Conservation (phyloP, 1,140 invertebrate genomes). For the Drosophila malerkotliana region DNA sequence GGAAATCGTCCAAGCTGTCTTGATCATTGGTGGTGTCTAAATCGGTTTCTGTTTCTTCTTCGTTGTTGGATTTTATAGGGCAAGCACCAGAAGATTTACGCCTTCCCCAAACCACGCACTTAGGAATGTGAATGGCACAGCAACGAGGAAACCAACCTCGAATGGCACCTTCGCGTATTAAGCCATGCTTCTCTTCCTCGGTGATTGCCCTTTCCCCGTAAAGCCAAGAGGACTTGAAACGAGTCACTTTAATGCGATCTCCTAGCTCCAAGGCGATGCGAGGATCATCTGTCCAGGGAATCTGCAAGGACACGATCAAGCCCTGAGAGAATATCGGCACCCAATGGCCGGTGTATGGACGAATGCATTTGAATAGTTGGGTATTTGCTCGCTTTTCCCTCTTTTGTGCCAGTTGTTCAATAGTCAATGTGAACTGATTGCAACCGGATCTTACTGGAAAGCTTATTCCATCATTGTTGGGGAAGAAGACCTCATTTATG, state of each 20-base stretch:
- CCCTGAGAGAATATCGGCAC: slow-evolving; percentile 90
- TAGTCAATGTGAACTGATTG: slow-evolving; percentile 93
- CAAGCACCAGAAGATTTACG: too few relatives aligned
- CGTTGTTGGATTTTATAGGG: neutral
- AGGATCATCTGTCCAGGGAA: slow-evolving; percentile 94
- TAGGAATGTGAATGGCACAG: slow-evolving; percentile 86
- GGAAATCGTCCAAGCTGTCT: neutral
- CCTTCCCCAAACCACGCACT: too few relatives aligned
- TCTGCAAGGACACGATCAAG: slow-evolving; percentile 87
- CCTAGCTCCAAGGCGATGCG: slow-evolving; percentile 89
- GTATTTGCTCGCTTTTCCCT: slow-evolving; percentile 91
- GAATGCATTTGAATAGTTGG: slow-evolving; percentile 87
- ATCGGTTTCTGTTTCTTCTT: neutral
- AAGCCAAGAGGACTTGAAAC: slow-evolving; percentile 92
- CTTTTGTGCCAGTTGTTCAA: slow-evolving; percentile 96
- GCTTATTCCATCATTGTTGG: slow-evolving; percentile 90
- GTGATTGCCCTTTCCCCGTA: slow-evolving; percentile 89
- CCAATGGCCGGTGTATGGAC: slow-evolving; percentile 89
- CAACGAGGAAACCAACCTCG: slow-evolving; percentile 94
- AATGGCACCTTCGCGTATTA: slow-evolving; percentile 20
- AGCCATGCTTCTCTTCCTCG: slow-evolving; percentile 37
- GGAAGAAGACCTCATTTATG: slow-evolving; percentile 86
- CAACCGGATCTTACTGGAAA: slow-evolving; percentile 94
- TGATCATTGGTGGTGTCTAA: neutral
- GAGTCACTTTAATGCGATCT: slow-evolving; percentile 92